A percentile compares a stretch with the other conserved stretches of the same genome.
Evolutionary conservation across 2,888 invertebrate species (phyloP).

Genomic region (Ecdyonurus torrentis): DNA sequence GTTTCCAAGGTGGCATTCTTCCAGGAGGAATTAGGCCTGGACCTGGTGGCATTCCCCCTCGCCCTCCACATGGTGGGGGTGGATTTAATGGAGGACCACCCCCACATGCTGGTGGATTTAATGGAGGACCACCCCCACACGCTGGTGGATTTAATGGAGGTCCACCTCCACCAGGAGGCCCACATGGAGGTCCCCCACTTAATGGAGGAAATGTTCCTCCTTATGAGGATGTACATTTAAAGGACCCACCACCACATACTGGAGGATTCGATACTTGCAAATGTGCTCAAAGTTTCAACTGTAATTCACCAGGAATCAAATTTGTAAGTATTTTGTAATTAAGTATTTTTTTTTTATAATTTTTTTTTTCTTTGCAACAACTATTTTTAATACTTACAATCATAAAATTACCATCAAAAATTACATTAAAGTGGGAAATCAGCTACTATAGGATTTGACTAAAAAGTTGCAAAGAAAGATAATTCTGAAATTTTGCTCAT

Average conservation of each 20-base stretch:
- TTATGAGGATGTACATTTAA: not conserved
- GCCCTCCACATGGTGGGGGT: too few species aligned
- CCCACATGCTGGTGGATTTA: too few species aligned
- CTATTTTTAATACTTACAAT: too few species aligned
- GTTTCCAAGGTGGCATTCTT: not conserved
- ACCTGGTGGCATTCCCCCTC: not conserved
- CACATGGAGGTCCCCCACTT: not conserved
- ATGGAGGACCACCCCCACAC: not conserved
- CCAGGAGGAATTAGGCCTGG: not conserved
- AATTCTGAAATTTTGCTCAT: too few species aligned
- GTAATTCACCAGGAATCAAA: constrained; percentile 28
- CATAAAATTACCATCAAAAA: too few species aligned
- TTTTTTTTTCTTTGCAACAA: too few species aligned
- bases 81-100: too few species aligned
- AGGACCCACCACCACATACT: not conserved
- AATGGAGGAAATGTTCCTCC: not conserved
- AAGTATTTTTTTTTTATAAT: too few species aligned
- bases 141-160: not conserved
- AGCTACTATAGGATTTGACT: too few species aligned
- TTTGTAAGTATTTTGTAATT: constrained; percentile 26
- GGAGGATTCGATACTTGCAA: constrained; percentile 2
- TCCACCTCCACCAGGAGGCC: not conserved
- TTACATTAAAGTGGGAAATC: too few species aligned
- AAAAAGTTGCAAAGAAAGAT: too few species aligned
- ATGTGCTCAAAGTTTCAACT: not conserved